Conservation (phyloP, 2,888 invertebrate genomes). For the Amphiduros pacificus region DNA sequence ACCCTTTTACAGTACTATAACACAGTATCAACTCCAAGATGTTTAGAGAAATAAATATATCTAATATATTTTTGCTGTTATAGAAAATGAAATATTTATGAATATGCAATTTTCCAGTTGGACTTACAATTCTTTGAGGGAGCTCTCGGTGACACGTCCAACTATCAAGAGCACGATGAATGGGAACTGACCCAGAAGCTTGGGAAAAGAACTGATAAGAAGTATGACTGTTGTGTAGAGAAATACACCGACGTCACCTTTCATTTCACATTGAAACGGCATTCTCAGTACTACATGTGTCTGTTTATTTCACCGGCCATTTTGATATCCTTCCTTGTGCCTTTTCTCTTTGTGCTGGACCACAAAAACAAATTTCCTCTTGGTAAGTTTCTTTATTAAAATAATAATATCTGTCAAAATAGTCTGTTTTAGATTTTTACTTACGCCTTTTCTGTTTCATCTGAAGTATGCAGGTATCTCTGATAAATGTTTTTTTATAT, state of each 20-base stretch:
- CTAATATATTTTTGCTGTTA: background rate
- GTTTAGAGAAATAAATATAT: background rate
- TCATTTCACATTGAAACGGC: background rate
- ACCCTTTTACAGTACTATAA: no score
- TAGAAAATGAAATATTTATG: no score
- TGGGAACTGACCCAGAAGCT: background rate
- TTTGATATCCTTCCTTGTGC: background rate
- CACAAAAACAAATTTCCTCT: background rate
- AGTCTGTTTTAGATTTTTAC: no score
- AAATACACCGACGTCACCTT: background rate
- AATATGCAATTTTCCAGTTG: no score
- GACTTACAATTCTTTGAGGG: background rate
- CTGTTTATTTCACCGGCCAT: background rate
- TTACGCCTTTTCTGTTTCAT: no score
- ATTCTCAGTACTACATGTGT: background rate
- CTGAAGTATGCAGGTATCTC: no score
- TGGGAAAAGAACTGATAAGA: background rate
- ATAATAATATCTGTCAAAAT: no score
- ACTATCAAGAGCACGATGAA: background rate
- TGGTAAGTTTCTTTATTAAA: no score
- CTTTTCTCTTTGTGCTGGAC: background rate
- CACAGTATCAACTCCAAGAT: background rate
- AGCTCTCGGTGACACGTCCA: no score
- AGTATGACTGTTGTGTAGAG: background rate
- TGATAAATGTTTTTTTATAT: no score